Base-by-base conservation (phyloP, 2,113 vertebrate genomes). In the Crotalus tigris region DNA sequence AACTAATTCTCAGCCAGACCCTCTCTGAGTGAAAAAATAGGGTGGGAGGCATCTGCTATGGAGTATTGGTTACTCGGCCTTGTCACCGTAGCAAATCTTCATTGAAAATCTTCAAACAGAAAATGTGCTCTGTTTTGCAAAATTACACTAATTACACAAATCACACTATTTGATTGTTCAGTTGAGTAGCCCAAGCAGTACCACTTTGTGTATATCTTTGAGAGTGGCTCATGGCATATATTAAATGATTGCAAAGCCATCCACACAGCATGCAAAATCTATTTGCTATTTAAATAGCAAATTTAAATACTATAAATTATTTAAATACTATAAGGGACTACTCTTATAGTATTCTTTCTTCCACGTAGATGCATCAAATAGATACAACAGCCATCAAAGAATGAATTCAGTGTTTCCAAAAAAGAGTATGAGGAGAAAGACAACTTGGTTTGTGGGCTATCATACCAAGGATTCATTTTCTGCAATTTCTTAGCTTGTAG, bases 401-500 rank as follows among this genome's bases (percentile, higher is more conserved):
- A 91, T 93, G 90, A n/a, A 11, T 4, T 0, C 0, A 0, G 0
- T 2, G 0, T 19, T 92, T 44, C 21, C 57, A 0, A 2, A 7
- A 33, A 59, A 11, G 94, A 93, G 91, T 26, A 46, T 19, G 19
- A 46, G 61, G 85, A 94, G 88, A 69, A 29, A 92, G 53, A 81
- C 49, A 89, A 49, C 17, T 33, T 49, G 46, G 7, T 0, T 90
- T 94, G 64, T 17, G n/a, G 93, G 90, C 89, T 24, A 6, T 58
- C 61, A 4, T 2, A 26, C 92, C 46, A 59, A 57, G 93, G 87
- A 90, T 90, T 93, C 86, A 9, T 5, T 95, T 90, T 19, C 46
- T 46, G 1, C 6, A 8, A 91, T 91, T 94, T 26, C 64, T 90
- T 58, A 81, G 1, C 12, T 94, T 69, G 29, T 94, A 90, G 39